phyloP scores from a whole-genome alignment of 2,797 vertebrate genomes.

The Tiaroga cobitis region DNA sequence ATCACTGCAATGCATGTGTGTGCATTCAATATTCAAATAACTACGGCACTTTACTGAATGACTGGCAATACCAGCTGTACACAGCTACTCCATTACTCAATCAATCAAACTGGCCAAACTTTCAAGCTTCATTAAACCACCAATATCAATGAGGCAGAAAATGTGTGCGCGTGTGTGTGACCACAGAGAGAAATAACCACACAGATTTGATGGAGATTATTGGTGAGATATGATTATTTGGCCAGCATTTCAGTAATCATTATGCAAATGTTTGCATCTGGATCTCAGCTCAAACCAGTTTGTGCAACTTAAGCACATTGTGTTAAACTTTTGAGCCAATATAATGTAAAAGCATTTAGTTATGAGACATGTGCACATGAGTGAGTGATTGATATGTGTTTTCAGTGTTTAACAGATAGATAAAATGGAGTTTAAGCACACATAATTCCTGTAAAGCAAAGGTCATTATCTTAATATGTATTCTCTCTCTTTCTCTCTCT shows the following conservation, averaged over 20 bases:
- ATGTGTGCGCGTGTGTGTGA: constrained; percentile 1
- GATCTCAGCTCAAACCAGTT: background rate
- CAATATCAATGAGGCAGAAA: constrained; percentile 36
- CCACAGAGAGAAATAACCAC: constrained; percentile 9
- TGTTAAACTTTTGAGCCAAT: constrained; percentile 6
- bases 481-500: background rate
- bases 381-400: constrained; percentile 16
- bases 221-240: constrained; percentile 43
- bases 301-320: constrained; percentile 16
- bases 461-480: constrained; percentile 43
- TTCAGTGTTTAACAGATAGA: constrained; percentile 40
- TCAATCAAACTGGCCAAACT: constrained; percentile 26
- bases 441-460: constrained; percentile 53
- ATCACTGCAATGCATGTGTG: background rate
- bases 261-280: constrained; percentile 27
- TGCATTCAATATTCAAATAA: constrained; percentile 23
- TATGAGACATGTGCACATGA: background rate
- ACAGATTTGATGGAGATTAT: constrained; percentile 42
- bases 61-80: constrained; percentile 18
- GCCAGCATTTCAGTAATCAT: constrained; percentile 42
- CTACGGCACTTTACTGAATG: constrained; percentile 5
- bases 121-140: constrained; percentile 10
- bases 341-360: background rate
- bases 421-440: constrained; percentile 47
- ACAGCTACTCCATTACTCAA: constrained; percentile 24